Evolutionary conservation across 2,797 vertebrate genomes (phyloP).

Genomic region (Clarias laeviceps): DNA sequence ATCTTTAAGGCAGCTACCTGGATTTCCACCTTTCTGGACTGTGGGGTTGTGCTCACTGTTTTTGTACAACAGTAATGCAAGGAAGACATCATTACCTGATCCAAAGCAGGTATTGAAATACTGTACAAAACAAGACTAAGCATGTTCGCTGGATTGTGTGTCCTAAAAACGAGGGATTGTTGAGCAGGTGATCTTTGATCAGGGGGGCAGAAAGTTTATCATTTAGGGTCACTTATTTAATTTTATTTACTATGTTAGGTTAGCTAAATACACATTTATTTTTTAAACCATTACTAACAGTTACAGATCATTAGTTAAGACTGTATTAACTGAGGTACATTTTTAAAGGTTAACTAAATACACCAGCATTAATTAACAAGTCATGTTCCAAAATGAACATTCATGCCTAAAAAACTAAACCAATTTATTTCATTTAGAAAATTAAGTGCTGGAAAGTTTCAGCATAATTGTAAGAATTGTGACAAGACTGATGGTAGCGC

Average conservation of each 20-base stretch:
- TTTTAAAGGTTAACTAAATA: background rate
- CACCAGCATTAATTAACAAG: background rate
- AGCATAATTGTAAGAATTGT: background rate
- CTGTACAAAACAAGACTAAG: conserved; percentile 18
- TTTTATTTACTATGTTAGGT: background rate
- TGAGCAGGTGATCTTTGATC: background rate
- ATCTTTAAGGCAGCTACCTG: conserved; percentile 53
- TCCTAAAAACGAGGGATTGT: background rate
- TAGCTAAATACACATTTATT: background rate
- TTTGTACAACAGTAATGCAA: background rate
- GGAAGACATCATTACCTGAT: background rate
- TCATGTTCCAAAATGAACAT: background rate
- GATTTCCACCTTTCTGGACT: conserved; percentile 25
- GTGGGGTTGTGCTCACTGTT: background rate
- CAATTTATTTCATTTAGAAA: background rate
- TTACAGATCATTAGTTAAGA: background rate
- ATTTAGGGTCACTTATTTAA: background rate
- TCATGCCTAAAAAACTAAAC: background rate
- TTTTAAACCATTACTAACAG: background rate
- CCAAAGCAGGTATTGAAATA: background rate
- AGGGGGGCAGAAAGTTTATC: background rate
- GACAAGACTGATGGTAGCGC: no score
- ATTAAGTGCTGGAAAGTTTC: background rate
- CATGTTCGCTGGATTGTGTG: background rate
- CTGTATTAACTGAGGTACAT: background rate